These are phyloP conservation scores for Aphaenogaster floridana DNA, from an alignment of 1,140 invertebrate species.

Conservation along the genomic window DNA sequence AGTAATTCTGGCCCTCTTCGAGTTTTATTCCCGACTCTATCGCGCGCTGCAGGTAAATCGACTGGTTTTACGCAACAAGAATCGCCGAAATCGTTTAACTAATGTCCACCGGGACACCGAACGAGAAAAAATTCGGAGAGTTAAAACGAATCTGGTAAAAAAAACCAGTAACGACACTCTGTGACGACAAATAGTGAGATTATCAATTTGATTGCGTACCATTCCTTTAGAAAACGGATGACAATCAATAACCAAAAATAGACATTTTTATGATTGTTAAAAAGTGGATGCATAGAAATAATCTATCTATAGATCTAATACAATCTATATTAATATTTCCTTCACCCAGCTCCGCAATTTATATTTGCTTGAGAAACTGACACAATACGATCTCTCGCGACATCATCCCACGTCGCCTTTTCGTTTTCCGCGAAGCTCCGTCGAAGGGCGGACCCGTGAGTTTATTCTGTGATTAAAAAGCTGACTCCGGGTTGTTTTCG, in stretches of 20 bases:
- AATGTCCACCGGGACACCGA: conserved; percentile 36
- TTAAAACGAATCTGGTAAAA: conserved; percentile 20
- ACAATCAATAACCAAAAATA: neutral
- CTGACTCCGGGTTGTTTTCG: conserved; percentile 74
- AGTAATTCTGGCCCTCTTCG: conserved; percentile 72
- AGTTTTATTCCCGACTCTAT: conserved; percentile 45
- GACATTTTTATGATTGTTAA: neutral
- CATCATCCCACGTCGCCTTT: neutral
- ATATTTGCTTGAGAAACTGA: neutral
- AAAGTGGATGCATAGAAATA: neutral
- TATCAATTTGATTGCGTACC: neutral
- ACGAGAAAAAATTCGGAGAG: conserved; percentile 7
- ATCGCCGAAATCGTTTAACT: conserved; percentile 45
- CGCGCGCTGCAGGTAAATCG: conserved; percentile 37
- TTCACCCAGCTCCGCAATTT: neutral
- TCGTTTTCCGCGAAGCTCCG: conserved; percentile 51
- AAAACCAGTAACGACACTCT: neutral
- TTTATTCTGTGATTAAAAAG: conserved; percentile 81
- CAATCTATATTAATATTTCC: neutral
- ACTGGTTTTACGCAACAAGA: conserved; percentile 58
- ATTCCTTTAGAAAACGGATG: neutral
- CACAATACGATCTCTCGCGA: conserved; percentile 11
- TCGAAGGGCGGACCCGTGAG: conserved; percentile 53
- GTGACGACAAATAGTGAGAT: neutral
- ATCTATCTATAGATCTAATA: neutral